These are phyloP conservation scores for Medauroidea extradentata DNA, from an alignment of 1,140 invertebrate genomes.

Conservation along the genomic window DNA sequence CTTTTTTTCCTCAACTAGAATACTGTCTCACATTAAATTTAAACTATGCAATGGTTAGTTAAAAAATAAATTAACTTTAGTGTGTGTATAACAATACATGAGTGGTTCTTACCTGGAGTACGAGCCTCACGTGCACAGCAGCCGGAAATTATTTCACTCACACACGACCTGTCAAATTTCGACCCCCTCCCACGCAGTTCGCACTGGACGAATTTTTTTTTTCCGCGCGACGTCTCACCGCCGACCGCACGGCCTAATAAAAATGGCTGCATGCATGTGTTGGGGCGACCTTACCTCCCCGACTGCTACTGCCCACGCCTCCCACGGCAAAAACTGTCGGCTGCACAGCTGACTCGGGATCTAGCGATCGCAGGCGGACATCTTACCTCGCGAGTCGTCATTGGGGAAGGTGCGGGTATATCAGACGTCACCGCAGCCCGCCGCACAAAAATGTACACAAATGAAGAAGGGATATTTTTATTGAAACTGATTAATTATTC, in stretches of 20 bases:
- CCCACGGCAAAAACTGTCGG: slow-evolving; percentile 6
- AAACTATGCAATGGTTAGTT: no score
- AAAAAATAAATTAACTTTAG: no score
- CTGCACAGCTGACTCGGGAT: slow-evolving; percentile 8
- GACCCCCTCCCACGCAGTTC: neutral
- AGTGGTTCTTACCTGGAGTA: no score
- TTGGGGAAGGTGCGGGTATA: neutral
- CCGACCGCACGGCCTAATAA: slow-evolving; percentile 9
- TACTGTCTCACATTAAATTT: no score
- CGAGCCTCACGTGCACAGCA: no score
- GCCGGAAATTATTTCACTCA: neutral
- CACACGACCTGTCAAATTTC: neutral
- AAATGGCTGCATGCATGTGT: slow-evolving; percentile 14
- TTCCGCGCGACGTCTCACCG: neutral
- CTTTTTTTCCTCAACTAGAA: no score
- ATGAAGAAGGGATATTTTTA: slow-evolving; percentile 37
- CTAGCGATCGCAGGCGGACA: neutral
- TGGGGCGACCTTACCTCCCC: slow-evolving; percentile 10
- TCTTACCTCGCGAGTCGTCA: neutral
- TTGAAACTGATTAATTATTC: slow-evolving; percentile 41
- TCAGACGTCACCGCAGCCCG: slow-evolving; percentile 8
- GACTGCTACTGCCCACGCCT: slow-evolving; percentile 15
- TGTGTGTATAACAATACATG: no score
- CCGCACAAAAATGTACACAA: slow-evolving; percentile 28
- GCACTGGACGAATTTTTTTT: slow-evolving; percentile 4